Evolutionary conservation across 2,113 vertebrate genomes (phyloP), one percentile per base, ranked within the genome.

Genomic region (Onychostoma macrolepis): DNA sequence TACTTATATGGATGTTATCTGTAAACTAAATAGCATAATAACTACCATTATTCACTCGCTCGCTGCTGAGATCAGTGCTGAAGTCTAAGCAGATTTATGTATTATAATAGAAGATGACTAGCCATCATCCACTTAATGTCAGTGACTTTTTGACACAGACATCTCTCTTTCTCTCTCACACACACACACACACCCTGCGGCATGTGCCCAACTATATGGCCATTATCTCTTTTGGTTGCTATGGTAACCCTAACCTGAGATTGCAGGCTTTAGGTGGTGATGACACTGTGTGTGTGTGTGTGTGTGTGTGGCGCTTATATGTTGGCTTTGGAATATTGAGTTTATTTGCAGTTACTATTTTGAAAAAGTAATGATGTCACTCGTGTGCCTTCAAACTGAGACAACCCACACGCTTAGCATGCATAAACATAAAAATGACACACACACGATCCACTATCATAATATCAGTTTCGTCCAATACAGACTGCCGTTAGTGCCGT

Each of bases 191-290:
- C 89, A 90, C 91, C 92, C 92, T 90, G 92, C 88, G 56, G 93
- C 93, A 93, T 91, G 88, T 91, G 90, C 92, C 93, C 89, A 87
- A 92, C 92, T 93, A 93, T 92, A 92, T 89, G 92, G 92, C 91
- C 92, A 92, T 94, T 94, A 95, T 93, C 90, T 94, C 91, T 91
- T 91, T 90, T 79, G 50, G 94, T 95, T 95, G 88, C 94, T 92
- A 93, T 95, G 93, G 94, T 93, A 95, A 95, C 94, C 90, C 90
- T 90, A 91, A 91, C 92, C 93, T 88, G 83, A 67, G 85, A 72
- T 85, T 89, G 91, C 92, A 92, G 91, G 85, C 87, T 84, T 83
- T 78, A 45, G 87, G 90, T 92, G 89, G 33, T 75, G 84, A 87
- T 88, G 74, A 85, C 72, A 78, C 56, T 63, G 56, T 89, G 63